A percentile compares a stretch with the other conserved stretches of the same genome.
Evolutionary conservation across 2,113 vertebrate species (phyloP).

Genomic region (rat (Rattus norvegicus)): GRCr8 NC_086034.1:37219001-37219500

Average conservation of each 20-base stretch:
- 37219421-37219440: conserved; percentile 82
- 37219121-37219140: conserved; percentile 32
- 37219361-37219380: conserved; percentile 82
- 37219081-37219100: background rate
- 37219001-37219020: background rate
- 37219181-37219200: conserved; percentile 62
- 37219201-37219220: conserved; percentile 81
- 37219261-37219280: conserved; percentile 73
- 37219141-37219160: conserved; percentile 61
- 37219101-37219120: conserved; percentile 59
- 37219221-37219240: conserved; percentile 79
- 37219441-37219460: conserved; percentile 84
- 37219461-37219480: conserved; percentile 73
- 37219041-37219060: background rate
- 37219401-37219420: conserved; percentile 90
- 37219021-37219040: background rate
- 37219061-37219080: background rate
- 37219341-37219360: conserved; percentile 78
- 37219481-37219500: conserved; percentile 67
- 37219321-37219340: conserved; percentile 78
- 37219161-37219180: background rate
- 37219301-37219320: conserved; percentile 84
- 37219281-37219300: conserved; percentile 85
- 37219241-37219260: conserved; percentile 81
- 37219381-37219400: conserved; percentile 86